Evolutionary conservation across 2,888 invertebrate genomes (phyloP).

Genomic region (Galerucella calmariensis): DNA sequence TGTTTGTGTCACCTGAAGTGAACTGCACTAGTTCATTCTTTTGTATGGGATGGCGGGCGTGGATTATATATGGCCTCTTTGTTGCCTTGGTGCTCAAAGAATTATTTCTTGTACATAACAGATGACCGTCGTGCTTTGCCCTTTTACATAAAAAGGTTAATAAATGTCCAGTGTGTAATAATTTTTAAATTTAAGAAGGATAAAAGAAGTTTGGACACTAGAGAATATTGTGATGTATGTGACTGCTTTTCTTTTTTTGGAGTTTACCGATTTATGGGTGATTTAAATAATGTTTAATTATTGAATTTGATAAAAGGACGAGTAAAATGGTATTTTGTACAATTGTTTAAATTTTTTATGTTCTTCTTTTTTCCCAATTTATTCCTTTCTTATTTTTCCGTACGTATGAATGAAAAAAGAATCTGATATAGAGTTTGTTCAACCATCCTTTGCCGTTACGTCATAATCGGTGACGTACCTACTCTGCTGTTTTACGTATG

Average conservation of each 20-base stretch:
- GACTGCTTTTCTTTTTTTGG: neutral
- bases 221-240: neutral
- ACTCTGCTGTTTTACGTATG: too few species aligned
- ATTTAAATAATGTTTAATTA: neutral
- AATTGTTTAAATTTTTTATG: too few species aligned
- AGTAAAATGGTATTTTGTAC: too few species aligned
- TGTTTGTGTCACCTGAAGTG: slow-evolving; percentile 33
- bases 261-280: neutral
- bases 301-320: too few species aligned
- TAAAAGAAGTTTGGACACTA: neutral
- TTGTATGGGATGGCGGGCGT: slow-evolving; percentile 33
- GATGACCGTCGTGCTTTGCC: slow-evolving; percentile 30
- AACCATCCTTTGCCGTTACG: too few species aligned
- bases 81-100: slow-evolving; percentile 18
- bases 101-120: slow-evolving; percentile 28
- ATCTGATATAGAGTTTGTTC: too few species aligned
- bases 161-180: slow-evolving; percentile 17
- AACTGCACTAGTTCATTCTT: slow-evolving; percentile 40
- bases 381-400: too few species aligned
- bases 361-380: too few species aligned
- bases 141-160: slow-evolving; percentile 30
- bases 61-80: slow-evolving; percentile 34
- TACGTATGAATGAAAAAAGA: too few species aligned
- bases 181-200: slow-evolving; percentile 18
- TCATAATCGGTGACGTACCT: too few species aligned